Percentiles rank a stretch among this genome's conserved stretches.
phyloP scores from a whole-genome alignment of 2,113 vertebrate genomes.

The Prunella fulvescens region DNA sequence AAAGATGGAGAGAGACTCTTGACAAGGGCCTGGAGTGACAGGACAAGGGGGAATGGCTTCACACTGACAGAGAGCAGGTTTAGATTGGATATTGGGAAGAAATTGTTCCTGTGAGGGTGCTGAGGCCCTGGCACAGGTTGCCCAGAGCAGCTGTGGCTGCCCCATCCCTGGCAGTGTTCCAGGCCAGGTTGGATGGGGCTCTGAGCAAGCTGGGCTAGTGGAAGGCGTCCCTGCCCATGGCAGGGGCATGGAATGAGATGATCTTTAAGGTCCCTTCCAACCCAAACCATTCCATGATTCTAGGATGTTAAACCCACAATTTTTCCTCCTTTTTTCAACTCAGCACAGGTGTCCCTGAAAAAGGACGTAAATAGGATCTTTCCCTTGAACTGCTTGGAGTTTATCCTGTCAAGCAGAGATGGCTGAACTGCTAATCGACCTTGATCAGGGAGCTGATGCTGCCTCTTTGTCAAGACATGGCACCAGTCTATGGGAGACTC shows the following conservation, averaged over 20 bases:
- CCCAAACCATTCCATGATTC: background rate
- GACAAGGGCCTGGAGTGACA: background rate
- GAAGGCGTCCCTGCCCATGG: background rate
- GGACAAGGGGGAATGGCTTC: background rate
- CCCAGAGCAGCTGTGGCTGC: background rate
- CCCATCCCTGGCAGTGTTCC: accelerated
- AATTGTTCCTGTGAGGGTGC: background rate
- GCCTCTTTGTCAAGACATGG: background rate
- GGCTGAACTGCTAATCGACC: background rate
- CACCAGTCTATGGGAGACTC: background rate
- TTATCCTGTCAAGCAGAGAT: background rate
- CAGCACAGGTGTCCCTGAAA: background rate
- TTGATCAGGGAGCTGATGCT: background rate
- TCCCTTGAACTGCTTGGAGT: background rate
- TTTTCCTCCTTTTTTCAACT: background rate
- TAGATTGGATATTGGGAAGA: background rate
- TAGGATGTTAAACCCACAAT: too few relatives aligned
- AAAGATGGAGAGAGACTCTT: background rate
- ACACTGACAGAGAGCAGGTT: background rate
- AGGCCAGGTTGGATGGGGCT: background rate
- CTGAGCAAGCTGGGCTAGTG: background rate
- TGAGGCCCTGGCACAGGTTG: background rate
- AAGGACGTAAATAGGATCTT: background rate
- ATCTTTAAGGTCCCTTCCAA: too few relatives aligned
- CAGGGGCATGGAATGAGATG: accelerated